Conservation (phyloP, 2,888 invertebrate genomes). For the Taphrorychus bicolor region DNA sequence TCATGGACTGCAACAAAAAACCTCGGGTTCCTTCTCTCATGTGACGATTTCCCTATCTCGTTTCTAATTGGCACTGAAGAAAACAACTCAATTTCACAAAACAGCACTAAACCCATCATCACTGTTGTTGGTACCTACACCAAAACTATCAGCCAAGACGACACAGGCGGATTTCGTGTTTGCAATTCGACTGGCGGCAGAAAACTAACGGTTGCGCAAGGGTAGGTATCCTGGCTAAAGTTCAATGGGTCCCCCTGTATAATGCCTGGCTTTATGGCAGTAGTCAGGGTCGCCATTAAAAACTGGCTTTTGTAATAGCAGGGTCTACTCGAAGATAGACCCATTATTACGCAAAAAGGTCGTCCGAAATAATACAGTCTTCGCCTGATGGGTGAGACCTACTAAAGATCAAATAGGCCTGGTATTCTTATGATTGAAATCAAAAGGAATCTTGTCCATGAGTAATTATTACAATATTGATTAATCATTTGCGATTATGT, state of each 20-base stretch:
- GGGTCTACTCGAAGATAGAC: constrained; percentile 49
- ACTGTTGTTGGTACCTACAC: neutral
- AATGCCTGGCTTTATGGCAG: constrained; percentile 51
- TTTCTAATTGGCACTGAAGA: neutral
- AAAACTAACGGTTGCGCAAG: constrained; percentile 53
- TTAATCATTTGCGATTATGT: too few species aligned
- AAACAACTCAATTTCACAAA: constrained; percentile 9
- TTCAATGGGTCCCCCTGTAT: constrained; percentile 49
- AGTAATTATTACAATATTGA: too few species aligned
- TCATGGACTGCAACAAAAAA: too few species aligned
- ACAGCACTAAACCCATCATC: constrained; percentile 2
- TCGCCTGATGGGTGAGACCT: too few species aligned
- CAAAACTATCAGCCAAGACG: constrained; percentile 1
- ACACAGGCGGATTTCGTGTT: constrained; percentile 42
- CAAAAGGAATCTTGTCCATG: too few species aligned
- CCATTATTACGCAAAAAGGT: constrained; percentile 54
- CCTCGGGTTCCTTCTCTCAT: too few species aligned
- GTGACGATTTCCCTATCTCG: too few species aligned
- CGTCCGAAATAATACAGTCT: constrained; percentile 10
- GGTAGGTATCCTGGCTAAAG: constrained; percentile 23
- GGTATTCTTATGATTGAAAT: too few species aligned
- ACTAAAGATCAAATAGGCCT: neutral
- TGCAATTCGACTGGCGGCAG: constrained; percentile 52
- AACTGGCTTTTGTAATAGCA: constrained; percentile 58
- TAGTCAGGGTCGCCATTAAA: constrained; percentile 60